Base-by-base conservation (phyloP, 2,113 vertebrate genomes). In the Accipiter cooperii region DNA sequence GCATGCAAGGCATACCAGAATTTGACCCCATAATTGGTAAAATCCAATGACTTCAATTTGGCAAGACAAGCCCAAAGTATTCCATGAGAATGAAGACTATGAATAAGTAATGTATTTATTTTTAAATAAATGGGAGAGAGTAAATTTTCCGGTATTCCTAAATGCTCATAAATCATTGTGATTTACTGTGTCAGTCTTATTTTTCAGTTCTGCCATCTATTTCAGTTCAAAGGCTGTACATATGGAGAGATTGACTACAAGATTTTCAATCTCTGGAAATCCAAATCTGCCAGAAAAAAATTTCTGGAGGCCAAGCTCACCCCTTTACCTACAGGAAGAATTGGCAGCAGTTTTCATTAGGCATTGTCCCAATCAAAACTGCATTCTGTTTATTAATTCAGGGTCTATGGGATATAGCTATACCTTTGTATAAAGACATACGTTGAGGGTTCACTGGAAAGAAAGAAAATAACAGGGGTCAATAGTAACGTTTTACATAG, bases 121-220 rank as follows among this genome's bases (percentile, higher is more conserved):
- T 92, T 76, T 69, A 92, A 91, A 92, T 85, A 90, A 95, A 85
- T 79, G 80, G 46, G 36, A 96, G 95, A 46, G 33, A 70, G 71
- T 74, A 90, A 24, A 65, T 90, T 91, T 92, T 75, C 65, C 85
- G 24, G 2, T 91, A 79, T 47, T 71, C 80, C 81, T 91, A 91
- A 89, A 81, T 73, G 68, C 52, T 79, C n/a, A 71, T 92, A 95
- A 92, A 95, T 97, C 83, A 91, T 36, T 91, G 61, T 89, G 68
- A 94, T 93, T 93, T 91, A 81, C 71, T 78, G 21, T 78, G 80
- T 89, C 92, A 81, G 57, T 94, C 90, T 93, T 91, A 51, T 64
- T 94, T 93, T 90, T 84, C 84, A 81, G 20, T 95, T 95, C 86
- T 97, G 86, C 81, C 65, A 84, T 84, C 86, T 87, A 89, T 97